Percentiles rank a stretch among this genome's conserved stretches.
Evolutionary conservation across 2,797 vertebrate genomes (phyloP).

Genomic region (Spinus olivaceus): DNA sequence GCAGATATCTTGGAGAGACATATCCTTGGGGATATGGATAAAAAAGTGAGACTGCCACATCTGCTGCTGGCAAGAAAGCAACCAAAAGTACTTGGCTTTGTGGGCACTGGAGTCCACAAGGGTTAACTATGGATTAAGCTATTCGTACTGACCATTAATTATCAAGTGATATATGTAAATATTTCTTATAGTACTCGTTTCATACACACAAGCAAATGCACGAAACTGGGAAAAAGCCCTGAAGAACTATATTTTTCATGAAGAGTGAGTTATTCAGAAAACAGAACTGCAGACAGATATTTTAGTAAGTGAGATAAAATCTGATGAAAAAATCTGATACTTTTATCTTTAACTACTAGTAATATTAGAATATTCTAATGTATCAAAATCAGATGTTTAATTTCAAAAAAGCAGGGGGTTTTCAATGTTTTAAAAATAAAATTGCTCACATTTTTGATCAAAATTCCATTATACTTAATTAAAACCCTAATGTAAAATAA

Average conservation of each 20-base stretch:
- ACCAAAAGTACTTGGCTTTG: not conserved
- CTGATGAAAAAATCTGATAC: not conserved
- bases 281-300: not conserved
- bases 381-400: not conserved
- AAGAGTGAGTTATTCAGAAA: not conserved
- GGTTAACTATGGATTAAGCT: not conserved
- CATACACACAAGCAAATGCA: not conserved
- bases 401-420: not conserved
- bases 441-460: not conserved
- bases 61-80: not conserved
- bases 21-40: not conserved
- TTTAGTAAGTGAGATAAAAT: not conserved
- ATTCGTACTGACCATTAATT: not conserved
- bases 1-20: not conserved
- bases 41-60: not conserved
- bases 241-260: not conserved
- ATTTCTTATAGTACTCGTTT: not conserved
- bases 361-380: not conserved
- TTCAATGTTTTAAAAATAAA: not conserved
- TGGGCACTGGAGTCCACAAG: not conserved
- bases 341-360: not conserved
- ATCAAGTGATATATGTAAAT: not conserved
- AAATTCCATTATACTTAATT: not conserved
- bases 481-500: not conserved
- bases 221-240: not conserved